phyloP scores from a whole-genome alignment of 2,797 vertebrate genomes.

The Odontamblyopus rebecca region DNA sequence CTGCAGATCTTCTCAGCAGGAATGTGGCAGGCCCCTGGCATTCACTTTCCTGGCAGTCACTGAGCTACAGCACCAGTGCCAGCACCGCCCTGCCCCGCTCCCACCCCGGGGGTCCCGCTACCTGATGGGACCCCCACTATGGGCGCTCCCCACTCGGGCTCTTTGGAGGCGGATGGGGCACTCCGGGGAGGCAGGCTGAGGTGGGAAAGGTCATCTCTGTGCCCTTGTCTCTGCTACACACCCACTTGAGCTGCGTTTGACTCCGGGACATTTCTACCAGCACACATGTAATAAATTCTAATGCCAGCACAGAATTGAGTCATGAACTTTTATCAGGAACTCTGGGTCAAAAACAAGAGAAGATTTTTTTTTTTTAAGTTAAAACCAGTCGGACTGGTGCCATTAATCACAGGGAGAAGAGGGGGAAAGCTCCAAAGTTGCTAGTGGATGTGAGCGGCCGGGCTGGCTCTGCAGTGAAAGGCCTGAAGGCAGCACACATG shows the following conservation, averaged over 20 bases:
- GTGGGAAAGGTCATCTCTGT: slow-evolving; percentile 63
- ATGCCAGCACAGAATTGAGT: slow-evolving; percentile 10
- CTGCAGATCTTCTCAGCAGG: slow-evolving; percentile 65
- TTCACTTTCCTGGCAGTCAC: slow-evolving; percentile 58
- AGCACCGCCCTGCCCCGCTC: slow-evolving; percentile 47
- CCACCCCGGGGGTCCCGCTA: slow-evolving; percentile 60
- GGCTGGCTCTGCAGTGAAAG: slow-evolving; percentile 10
- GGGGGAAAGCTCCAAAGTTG: slow-evolving; percentile 14
- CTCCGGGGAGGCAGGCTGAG: slow-evolving; percentile 56
- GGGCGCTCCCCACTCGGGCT: slow-evolving; percentile 53
- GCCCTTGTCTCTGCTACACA: slow-evolving; percentile 14
- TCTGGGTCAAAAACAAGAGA: slow-evolving; percentile 2
- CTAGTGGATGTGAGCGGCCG: slow-evolving; percentile 17
- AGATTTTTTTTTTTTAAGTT: slow-evolving; percentile 11
- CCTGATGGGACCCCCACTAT: slow-evolving; percentile 63
- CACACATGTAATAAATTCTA: slow-evolving; percentile 5
- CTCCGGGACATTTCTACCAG: background rate
- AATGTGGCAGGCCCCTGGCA: slow-evolving; percentile 64
- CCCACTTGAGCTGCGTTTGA: background rate
- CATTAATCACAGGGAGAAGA: slow-evolving; percentile 32
- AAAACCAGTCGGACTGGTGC: slow-evolving; percentile 29
- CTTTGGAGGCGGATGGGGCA: slow-evolving; percentile 65
- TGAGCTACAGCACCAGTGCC: slow-evolving; percentile 51
- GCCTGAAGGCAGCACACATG: slow-evolving; percentile 29
- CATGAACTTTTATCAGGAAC: slow-evolving; percentile 6